A percentile compares a stretch with the other conserved stretches of the same genome.
phyloP scores from a whole-genome alignment of 2,797 vertebrate species.

The Mormyrops attenuatus region DNA sequence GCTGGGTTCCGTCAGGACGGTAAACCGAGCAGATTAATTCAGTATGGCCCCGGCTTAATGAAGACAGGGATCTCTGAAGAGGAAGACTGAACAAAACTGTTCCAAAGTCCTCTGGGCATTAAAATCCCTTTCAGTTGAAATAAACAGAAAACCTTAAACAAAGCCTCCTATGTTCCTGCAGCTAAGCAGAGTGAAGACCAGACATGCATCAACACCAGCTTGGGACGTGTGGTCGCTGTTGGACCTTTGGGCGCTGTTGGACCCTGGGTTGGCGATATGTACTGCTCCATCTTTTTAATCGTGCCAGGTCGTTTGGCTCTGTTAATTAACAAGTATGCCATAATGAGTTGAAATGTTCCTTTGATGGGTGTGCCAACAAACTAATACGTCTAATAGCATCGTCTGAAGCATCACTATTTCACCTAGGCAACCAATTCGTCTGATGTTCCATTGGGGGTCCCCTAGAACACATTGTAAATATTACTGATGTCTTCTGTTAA shows the following conservation, averaged over 20 bases:
- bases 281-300: not conserved
- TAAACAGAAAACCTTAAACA: not conserved
- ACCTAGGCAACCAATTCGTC: constrained; percentile 9
- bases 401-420: constrained; percentile 25
- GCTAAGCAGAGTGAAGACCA: not conserved
- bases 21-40: not conserved
- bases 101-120: not conserved
- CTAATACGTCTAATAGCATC: constrained; percentile 17
- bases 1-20: not conserved
- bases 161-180: not conserved
- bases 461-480: not conserved
- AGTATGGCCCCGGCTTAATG: not conserved
- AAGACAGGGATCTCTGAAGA: not conserved
- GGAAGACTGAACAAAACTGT: not conserved
- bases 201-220: not conserved
- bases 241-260: not conserved
- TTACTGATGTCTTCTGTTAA: not conserved
- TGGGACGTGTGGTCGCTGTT: not conserved
- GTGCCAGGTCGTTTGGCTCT: not conserved
- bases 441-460: not conserved
- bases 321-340: not conserved
- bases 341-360: constrained; percentile 22
- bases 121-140: not conserved
- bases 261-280: not conserved
- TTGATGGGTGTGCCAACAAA: constrained; percentile 14